These are phyloP conservation scores for Patella vulgata DNA, from an alignment of 1,140 invertebrate genomes.

Conservation along the genomic window DNA sequence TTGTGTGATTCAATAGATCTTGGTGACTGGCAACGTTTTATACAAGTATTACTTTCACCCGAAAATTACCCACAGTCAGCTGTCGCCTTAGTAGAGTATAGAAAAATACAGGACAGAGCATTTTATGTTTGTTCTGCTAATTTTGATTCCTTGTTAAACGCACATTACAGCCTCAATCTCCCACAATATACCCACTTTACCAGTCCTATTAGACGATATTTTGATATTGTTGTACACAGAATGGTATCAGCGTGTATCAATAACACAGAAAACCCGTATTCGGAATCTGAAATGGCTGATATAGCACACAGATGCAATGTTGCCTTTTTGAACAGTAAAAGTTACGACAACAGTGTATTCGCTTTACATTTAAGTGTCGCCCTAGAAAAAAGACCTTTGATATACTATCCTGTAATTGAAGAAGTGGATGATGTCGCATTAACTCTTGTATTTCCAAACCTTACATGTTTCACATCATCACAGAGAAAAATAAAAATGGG, in stretches of 20 bases:
- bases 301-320: conserved; percentile 33
- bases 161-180: conserved; percentile 86
- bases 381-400: conserved; percentile 36
- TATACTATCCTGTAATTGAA: conserved; percentile 40
- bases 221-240: conserved; percentile 91
- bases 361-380: conserved; percentile 34
- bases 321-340: conserved; percentile 12
- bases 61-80: conserved; percentile 48
- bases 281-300: conserved; percentile 30
- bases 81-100: conserved; percentile 33
- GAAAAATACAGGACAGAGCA: conserved; percentile 29
- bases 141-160: conserved; percentile 18
- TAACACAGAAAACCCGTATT: conserved; percentile 25
- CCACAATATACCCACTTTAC: conserved; percentile 93
- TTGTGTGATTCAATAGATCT: conserved; percentile 35
- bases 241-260: conserved; percentile 75
- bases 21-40: conserved; percentile 34
- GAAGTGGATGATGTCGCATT: conserved; percentile 34
- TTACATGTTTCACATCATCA: conserved; percentile 19
- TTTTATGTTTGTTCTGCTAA: conserved; percentile 36
- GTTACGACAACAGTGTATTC: conserved; percentile 31
- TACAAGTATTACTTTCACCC: conserved; percentile 39
- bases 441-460: conserved; percentile 34
- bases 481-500: conserved; percentile 24
- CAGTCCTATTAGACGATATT: conserved; percentile 89